Evolutionary conservation across 2,113 vertebrate species (phyloP).

Genomic region (Mastomys natalensis): DNA sequence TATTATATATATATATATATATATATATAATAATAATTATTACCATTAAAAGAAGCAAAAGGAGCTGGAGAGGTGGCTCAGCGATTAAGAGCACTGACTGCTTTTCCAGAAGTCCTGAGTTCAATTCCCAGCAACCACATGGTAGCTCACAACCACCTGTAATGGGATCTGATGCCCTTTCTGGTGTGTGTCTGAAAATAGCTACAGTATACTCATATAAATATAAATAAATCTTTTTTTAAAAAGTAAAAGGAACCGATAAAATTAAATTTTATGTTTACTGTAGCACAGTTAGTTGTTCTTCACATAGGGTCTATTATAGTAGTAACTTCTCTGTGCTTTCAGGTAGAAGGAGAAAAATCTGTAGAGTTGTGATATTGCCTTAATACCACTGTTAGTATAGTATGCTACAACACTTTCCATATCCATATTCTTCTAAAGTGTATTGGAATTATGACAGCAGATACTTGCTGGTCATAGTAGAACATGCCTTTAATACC

Average conservation of each 20-base stretch:
- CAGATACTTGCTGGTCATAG: not conserved
- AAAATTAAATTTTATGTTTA: slow-evolving; percentile 57
- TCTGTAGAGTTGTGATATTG: not conserved
- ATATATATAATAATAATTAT: not conserved
- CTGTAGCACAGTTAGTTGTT: not conserved
- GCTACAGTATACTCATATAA: no score
- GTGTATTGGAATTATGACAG: slow-evolving; percentile 21
- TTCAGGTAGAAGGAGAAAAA: not conserved
- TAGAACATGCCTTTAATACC: not conserved
- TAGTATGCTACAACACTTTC: not conserved
- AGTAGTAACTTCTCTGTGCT: not conserved
- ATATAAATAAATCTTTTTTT: not conserved
- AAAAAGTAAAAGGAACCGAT: slow-evolving; percentile 20
- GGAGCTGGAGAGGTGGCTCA: not conserved
- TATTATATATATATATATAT: no score
- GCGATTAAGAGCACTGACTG: no score
- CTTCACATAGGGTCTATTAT: slow-evolving; percentile 19
- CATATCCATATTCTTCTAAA: slow-evolving; percentile 1
- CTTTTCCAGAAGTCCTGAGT: no score
- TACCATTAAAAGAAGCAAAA: slow-evolving; percentile 40
- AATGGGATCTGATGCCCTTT: no score
- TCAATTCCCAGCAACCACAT: no score
- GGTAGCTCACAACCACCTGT: no score
- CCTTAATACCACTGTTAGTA: not conserved
- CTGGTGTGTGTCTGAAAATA: no score